Base-by-base conservation (phyloP, 2,113 vertebrate species). In the Mirounga angustirostris region DNA sequence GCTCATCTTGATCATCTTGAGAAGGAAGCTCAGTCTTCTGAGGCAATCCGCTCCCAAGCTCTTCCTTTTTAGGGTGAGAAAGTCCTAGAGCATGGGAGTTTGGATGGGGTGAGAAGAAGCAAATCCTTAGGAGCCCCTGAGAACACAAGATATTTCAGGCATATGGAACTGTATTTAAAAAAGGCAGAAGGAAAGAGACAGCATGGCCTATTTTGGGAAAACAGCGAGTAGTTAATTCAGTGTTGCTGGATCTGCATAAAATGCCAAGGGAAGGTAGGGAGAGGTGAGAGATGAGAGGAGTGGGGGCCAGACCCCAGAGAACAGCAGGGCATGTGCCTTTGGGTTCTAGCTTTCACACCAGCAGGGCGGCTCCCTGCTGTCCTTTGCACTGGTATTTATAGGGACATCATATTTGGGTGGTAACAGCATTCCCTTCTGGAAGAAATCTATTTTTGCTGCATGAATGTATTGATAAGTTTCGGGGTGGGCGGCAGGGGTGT, bases 171-270 rank as follows among this genome's bases (percentile, higher is more conserved):
- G 40, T 46, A 63, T 81, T 80, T 88, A 52, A 65, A 97, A 97
- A 97, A 91, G 89, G 63, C 95, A 95, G 91, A 86, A 97, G 95
- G 82, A 79, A 76, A 59, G 71, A 86, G 91, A 43, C 59, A 82
- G 36, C 54, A 12, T 4, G 81, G 65, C 40, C 59, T 97, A 91
- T 95, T 97, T 98, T 86, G 69, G 56, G 89, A 56, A 43, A 81
- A 63, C 18, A 22, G 7, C 52, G n/a, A 92, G 80, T 14, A 5
- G 30, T 89, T 95, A 71, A 67, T 97, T 81, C 71, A 46, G 40
- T 14, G 0, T 50, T 73, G 22, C 63, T 97, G 56, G 63, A 33
- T 80, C 19, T 2, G 6, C 18, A 74, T 78, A 28, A 26, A 81
- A 87, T 81, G 71, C 82, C 83, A 46, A 56, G 46, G 10, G 46